phyloP scores from a whole-genome alignment of 2,888 invertebrate genomes.

The Campopleginae sp. region DNA sequence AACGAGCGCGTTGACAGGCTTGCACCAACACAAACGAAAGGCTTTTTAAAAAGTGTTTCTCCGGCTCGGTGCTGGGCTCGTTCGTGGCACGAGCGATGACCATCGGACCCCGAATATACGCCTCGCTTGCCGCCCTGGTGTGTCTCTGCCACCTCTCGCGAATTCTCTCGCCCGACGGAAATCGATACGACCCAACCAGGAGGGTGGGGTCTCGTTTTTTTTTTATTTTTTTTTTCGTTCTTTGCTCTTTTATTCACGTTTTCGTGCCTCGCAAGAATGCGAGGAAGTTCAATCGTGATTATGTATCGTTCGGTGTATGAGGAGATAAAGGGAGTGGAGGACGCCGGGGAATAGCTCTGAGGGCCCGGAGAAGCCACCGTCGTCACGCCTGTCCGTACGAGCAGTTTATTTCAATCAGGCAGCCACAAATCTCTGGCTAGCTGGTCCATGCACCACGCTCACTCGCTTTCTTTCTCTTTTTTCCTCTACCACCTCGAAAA shows the following conservation, averaged over 20 bases:
- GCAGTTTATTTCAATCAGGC: slow-evolving; percentile 81
- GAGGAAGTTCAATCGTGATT: slow-evolving; percentile 49
- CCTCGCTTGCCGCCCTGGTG: slow-evolving; percentile 31
- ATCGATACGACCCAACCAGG: slow-evolving; percentile 55
- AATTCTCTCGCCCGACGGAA: slow-evolving; percentile 51
- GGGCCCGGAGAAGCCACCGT: slow-evolving; percentile 41
- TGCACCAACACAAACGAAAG: slow-evolving; percentile 41
- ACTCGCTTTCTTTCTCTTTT: slow-evolving; percentile 13
- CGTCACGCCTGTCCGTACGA: slow-evolving; percentile 64
- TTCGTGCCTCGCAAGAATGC: slow-evolving; percentile 40
- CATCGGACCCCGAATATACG: slow-evolving; percentile 61
- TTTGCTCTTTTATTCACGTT: neutral
- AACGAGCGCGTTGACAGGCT: slow-evolving; percentile 68
- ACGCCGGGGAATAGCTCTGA: slow-evolving; percentile 28
- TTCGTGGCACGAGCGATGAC: slow-evolving; percentile 57
- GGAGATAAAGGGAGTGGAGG: slow-evolving; percentile 51
- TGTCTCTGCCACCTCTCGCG: slow-evolving; percentile 48
- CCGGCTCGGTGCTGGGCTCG: slow-evolving; percentile 25
- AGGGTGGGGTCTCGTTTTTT: slow-evolving; percentile 14
- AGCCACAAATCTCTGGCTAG: slow-evolving; percentile 78
- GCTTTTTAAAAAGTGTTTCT: slow-evolving; percentile 32
- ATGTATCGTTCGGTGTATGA: slow-evolving; percentile 23
- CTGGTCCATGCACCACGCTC: slow-evolving; percentile 68
- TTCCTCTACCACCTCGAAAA: neutral
- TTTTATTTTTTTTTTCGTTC: slow-evolving; percentile 1